Percentiles rank a stretch among this genome's conserved stretches.
Conservation (phyloP, 1,140 invertebrate genomes). For the Cheumatopsyche charites region DNA sequence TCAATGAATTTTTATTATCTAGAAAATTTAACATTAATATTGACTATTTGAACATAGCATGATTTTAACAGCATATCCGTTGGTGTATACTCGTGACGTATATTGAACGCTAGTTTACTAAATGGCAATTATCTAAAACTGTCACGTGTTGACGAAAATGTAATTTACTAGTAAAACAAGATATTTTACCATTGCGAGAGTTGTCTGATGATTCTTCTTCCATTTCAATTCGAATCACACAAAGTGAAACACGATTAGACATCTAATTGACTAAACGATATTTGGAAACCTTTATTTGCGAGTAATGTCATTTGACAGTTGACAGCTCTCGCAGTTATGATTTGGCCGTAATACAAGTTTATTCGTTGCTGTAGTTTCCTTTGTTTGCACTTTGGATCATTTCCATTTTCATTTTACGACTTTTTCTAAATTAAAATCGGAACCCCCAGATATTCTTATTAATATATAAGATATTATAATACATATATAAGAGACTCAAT, state of each 20-base stretch:
- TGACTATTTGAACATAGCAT: neutral
- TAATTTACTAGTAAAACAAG: neutral
- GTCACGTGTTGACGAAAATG: neutral
- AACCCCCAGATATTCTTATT: too few relatives aligned
- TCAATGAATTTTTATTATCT: neutral
- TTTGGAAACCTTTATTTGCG: neutral
- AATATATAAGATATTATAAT: too few relatives aligned
- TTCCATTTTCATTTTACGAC: too few relatives aligned
- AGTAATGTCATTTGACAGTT: constrained; percentile 1
- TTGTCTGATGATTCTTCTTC: constrained; percentile 53
- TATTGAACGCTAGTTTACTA: neutral
- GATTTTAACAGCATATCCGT: neutral
- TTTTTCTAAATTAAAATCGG: too few relatives aligned
- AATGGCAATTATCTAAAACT: neutral
- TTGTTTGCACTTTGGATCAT: neutral
- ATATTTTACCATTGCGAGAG: constrained; percentile 32
- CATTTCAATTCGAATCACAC: constrained; percentile 59
- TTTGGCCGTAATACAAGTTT: neutral
- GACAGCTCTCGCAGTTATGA: neutral
- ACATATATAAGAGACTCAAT: too few relatives aligned
- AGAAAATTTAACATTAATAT: constrained; percentile 2
- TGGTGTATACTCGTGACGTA: neutral
- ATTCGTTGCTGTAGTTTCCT: neutral
- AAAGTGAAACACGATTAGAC: constrained; percentile 58
- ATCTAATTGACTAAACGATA: constrained; percentile 51